Base-by-base conservation (phyloP, 2,888 invertebrate species). In the Zele albiditarsus region DNA sequence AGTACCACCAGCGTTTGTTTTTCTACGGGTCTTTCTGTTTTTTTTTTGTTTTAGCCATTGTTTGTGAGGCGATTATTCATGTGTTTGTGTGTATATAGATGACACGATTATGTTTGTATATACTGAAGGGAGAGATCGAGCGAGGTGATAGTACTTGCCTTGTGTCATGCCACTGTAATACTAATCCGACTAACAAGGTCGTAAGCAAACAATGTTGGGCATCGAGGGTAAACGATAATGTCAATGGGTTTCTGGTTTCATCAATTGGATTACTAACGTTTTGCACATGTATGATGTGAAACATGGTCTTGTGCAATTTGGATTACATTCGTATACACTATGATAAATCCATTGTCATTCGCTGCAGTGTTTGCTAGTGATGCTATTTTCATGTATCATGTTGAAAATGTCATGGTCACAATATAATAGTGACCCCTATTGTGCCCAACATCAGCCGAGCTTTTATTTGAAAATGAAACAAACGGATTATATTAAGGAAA, bases 191-290 rank as follows among this genome's bases (percentile, higher is more conserved):
- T 60, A 60, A 60, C 60, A 28, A 60, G 60, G 60, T 60, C 60
- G 28, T 60, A 60, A 23, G 49, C 23, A 53, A 49, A 62, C 49
- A 27, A 69, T 23, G 62, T 69, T 71, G 20, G 31, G 33, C 63
- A 69, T 62, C 33, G 38, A 0, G 62, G 60, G 49, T 74, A 63
- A 53, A 74, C 57, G 62, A 74, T 74, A 69, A 63, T 69, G 49
- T 25, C 53, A 23, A 63, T 69, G 69, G 27, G 20, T 53, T 10
- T 58, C 33, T 10, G 46, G 33, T n/a, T n/a, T 6, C 69, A 53
- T 69, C 63, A 69, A 74, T 74, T 63, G 38, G 63, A 62, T 73
- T 74, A 74, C 69, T 69, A 74, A 49, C 53, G 57, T 74, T 69
- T 25, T n/a, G 53, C 60, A 74, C 74, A 74, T 74, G 38, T 38